Conservation (phyloP, 2,797 vertebrate genomes). For the Hozukius guyotensis region DNA sequence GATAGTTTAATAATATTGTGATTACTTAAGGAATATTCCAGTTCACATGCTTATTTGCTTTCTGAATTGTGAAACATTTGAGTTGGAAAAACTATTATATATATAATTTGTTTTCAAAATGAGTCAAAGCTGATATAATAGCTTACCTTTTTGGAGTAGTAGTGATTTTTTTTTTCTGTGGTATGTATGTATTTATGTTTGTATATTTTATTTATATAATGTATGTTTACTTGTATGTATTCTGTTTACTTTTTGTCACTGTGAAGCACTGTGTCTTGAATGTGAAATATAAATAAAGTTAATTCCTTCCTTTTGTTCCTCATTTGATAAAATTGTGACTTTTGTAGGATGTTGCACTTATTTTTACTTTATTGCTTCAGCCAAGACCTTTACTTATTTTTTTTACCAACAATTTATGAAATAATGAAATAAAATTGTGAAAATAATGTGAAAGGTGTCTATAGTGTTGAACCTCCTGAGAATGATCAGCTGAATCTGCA, state of each 20-base stretch:
- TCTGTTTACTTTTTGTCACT: not conserved
- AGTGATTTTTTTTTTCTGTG: not conserved
- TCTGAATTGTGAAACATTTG: not conserved
- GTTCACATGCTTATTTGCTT: not conserved
- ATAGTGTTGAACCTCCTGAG: not conserved
- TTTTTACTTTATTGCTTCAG: not conserved
- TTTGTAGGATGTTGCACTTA: not conserved
- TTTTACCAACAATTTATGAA: not conserved
- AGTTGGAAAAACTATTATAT: not conserved
- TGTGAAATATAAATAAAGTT: constrained; percentile 1
- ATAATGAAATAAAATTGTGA: not conserved
- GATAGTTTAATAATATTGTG: not conserved
- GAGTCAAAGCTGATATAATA: not conserved
- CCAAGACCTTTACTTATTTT: not conserved
- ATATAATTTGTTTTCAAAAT: not conserved
- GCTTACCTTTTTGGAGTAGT: not conserved
- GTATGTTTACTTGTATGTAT: not conserved
- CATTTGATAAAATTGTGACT: not conserved
- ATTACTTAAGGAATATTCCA: not conserved
- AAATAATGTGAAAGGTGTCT: not conserved
- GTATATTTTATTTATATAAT: not conserved
- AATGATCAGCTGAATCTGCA: not conserved
- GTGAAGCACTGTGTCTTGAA: not conserved
- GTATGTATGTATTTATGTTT: not conserved
- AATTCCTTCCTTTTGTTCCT: not conserved